Evolutionary conservation across 2,888 invertebrate species (phyloP), one percentile per base, ranked within the genome.

Genomic region (Ochropleura leucogaster): DNA sequence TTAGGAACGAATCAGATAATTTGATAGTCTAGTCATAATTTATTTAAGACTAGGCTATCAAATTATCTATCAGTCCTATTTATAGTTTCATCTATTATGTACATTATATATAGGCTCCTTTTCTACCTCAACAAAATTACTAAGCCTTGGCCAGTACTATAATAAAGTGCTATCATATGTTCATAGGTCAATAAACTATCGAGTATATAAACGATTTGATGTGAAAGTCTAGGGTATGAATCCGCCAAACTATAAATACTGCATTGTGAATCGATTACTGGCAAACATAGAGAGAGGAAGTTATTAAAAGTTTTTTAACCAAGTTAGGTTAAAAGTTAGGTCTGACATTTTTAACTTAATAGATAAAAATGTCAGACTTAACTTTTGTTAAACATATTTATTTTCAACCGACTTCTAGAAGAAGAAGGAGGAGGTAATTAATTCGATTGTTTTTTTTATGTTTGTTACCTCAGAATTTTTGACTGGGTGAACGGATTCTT

Each of bases 131-230:
- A 44, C 4, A 14, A 79, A 60, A 30, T 46, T 49, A 68, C 55
- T 59, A 51, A 57, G n/a, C 55, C n/a, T 49, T 46, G 55, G 14
- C 30, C 16, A 40, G 64, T 14, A 66, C 20, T 64, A 47, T 30
- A 57, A 57, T 68, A 68, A 49, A 72, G 4, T 16, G 20, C 66
- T 67, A 30, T 74, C 40, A 63, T 63, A 42, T 68, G 59, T 74
- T 68, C 42, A 53, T 63, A 82, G 83, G 66, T 68, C 66, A 79
- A 79, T 82, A 82, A 74, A 79, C 83, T 66, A 62, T 69, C 14
- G 70, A 55, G n/a, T 18, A 44, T 59, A 60, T 59, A 66, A 66
- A 59, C 68, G 53, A 66, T 69, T 71, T 81, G 30, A 30, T 30
- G 10, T 65, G 7, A 14, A 46, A 0, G 3, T 18, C 0, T 20